A percentile compares a stretch with the other conserved stretches of the same genome.
Conservation (phyloP, 2,888 invertebrate species). For the Fragum whitleyi region DNA sequence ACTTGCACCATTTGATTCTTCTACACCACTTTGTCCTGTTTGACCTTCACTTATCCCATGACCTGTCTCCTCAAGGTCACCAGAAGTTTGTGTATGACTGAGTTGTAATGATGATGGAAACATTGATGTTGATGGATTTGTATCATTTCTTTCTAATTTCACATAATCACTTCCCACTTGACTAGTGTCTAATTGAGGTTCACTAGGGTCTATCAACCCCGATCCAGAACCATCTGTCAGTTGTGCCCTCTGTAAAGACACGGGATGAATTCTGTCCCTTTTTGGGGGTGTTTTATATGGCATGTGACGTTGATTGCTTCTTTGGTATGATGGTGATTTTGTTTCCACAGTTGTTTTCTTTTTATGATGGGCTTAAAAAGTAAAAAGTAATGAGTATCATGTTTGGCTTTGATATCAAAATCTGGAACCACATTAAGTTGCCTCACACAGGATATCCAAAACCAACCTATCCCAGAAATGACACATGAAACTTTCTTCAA, state of each 20-base stretch:
- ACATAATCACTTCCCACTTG: constrained; percentile 8
- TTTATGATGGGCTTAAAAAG: constrained; percentile 44
- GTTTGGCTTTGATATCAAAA: too few relatives aligned
- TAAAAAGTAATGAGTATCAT: too few relatives aligned
- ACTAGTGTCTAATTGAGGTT: not conserved
- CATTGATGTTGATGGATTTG: constrained; percentile 16
- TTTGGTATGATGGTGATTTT: constrained; percentile 44
- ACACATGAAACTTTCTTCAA: too few relatives aligned
- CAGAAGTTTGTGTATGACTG: constrained; percentile 50
- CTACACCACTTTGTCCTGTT: constrained; percentile 11
- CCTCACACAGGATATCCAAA: too few relatives aligned
- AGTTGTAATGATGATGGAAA: constrained; percentile 47
- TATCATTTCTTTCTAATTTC: constrained; percentile 32
- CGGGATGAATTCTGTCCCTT: constrained; percentile 30
- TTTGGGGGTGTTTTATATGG: constrained; percentile 23
- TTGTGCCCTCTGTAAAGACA: constrained; percentile 36
- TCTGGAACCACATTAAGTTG: too few relatives aligned
- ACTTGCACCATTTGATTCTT: constrained; percentile 31
- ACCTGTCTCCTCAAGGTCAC: constrained; percentile 23
- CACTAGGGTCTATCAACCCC: not conserved
- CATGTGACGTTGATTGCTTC: constrained; percentile 27
- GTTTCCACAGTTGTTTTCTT: constrained; percentile 44
- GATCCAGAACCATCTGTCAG: not conserved
- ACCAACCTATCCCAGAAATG: too few relatives aligned
- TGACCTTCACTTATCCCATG: constrained; percentile 25